Conservation (phyloP, 2,113 vertebrate species). For the Mus pahari region DNA sequence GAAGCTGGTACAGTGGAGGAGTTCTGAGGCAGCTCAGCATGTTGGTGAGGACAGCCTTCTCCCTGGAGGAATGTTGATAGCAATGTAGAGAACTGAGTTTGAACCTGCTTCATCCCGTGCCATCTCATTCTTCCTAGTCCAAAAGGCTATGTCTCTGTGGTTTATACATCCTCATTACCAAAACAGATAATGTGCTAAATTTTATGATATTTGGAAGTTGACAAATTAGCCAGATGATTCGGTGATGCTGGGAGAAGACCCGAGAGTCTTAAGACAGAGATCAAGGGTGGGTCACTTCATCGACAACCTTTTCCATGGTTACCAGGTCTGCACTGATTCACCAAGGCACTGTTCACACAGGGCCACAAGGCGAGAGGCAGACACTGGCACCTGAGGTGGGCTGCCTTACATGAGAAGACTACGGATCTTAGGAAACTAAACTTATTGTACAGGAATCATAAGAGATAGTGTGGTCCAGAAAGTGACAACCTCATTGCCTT, state of each 20-base stretch:
- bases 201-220: background rate
- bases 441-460: background rate
- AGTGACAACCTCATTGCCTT: background rate
- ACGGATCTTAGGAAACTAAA: background rate
- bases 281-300: background rate
- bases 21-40: background rate
- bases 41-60: background rate
- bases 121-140: background rate
- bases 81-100: background rate
- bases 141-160: background rate
- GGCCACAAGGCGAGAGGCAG: background rate
- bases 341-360: background rate
- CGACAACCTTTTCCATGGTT: background rate
- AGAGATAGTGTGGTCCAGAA: background rate
- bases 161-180: background rate
- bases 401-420: background rate
- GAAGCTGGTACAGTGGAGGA: background rate
- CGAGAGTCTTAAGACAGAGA: background rate
- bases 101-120: background rate
- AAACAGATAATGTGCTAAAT: background rate
- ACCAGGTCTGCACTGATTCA: conserved; percentile 15
- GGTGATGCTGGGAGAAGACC: background rate
- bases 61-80: background rate
- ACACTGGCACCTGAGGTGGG: background rate
- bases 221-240: background rate